Evolutionary conservation across 23 tunicate species (phyloP), one percentile per base, ranked within the genome.

Genomic region (Styela clava): DNA sequence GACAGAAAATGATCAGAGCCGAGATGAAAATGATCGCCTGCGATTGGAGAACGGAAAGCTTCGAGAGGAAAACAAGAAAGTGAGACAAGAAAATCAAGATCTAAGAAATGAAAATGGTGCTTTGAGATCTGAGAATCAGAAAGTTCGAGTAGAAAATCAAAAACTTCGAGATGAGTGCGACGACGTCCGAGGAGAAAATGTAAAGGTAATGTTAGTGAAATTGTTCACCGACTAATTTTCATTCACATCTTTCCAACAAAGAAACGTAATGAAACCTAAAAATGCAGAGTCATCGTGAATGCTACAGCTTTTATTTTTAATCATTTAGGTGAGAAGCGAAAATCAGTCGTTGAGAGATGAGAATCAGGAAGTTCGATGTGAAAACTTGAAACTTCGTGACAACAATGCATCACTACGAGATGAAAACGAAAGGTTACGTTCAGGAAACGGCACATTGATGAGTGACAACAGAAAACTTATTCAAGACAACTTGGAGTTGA

Each of bases 261-360:
- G n/a, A n/a, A n/a, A n/a, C n/a, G n/a, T n/a, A n/a, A n/a, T n/a
- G n/a, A n/a, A n/a, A n/a, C n/a, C n/a, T n/a, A n/a, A n/a, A n/a
- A n/a, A n/a, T n/a, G n/a, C n/a, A n/a, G n/a, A n/a, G n/a, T n/a
- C n/a, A n/a, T n/a, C n/a, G n/a, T n/a, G n/a, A n/a, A n/a, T n/a
- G n/a, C n/a, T n/a, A n/a, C n/a, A n/a, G 64, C 64, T 22, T 61
- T 61, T 61, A 22, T 61, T 61, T 61, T 61, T 61, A 56, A 56
- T 56, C 20, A 56, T 63, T 0, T 69, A 92, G 97, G 79, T 92
- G 32, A 83, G 97, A 33, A 82, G 84, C 23, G 97, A 92, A 68
- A 92, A 87, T 67, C 92, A 87, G 79, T 82, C 97, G 1, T 78
- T 92, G 28, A 83, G 97, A 24, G 92, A 92, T 70, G 97, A 92